Evolutionary conservation across 2,797 vertebrate species (phyloP), one percentile per base, ranked within the genome.

Genomic region (Hybognathus amarus): DNA sequence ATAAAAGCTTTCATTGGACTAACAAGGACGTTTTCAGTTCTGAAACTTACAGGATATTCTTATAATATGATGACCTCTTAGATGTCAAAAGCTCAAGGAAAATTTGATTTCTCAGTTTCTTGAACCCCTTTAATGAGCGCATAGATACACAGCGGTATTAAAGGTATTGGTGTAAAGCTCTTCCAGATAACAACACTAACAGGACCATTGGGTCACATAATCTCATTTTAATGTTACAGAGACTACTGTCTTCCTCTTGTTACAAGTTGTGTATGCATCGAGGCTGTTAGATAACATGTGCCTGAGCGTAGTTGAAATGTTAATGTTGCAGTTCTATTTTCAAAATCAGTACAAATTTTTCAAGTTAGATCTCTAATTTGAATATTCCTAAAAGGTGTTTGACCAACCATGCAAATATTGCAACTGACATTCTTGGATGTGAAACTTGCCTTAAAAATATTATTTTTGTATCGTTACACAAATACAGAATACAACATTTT

Each of bases 181-280:
- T 75, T 56, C 13, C 13, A 24, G 52, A 59, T n/a, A n/a, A n/a
- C 15, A 56, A 56, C 6, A 0, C 18, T 73, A 52, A 24, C 45
- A 70, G 68, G 15, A 30, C 42, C 18, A 54, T 30, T 38, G 50
- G 33, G 54, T 40, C 52, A 56, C 50, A 20, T 27, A 47, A 30
- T 52, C 18, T 52, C 47, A 52, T 52, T 1, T 36, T 20, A 38
- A n/a, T 33, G 18, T 54, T 36, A 36, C 47, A 11, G 52, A 59
- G 36, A 77, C 17, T 5, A 42, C 73, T 38, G 50, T 59, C 52
- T 76, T 54, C 71, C 54, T 12, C 27, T 73, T 47, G 52, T 74
- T 22, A 11, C 45, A 33, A 7, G 24, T 50, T 33, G 7, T 71
- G 24, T 27, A 47, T 18, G 17, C 15, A 33, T 52, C 20, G 15